A percentile compares a stretch with the other conserved stretches of the same genome.
These are phyloP conservation scores for Gobio occitaniae DNA, from an alignment of 2,797 vertebrate genomes.

Conservation along the genomic window DNA sequence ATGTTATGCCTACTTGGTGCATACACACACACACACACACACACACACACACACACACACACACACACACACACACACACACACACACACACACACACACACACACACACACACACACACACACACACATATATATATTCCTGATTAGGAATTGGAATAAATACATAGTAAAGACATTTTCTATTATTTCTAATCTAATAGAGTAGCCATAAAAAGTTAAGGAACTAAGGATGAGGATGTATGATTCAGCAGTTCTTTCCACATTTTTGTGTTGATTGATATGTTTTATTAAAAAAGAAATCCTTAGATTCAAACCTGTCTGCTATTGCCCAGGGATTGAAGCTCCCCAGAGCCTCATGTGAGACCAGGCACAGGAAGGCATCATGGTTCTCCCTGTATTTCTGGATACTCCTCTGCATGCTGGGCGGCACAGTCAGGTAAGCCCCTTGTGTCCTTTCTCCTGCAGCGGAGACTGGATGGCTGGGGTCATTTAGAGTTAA, in stretches of 20 bases:
- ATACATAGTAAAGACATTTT: too few species aligned
- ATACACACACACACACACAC: too few species aligned
- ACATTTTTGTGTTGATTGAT: neutral
- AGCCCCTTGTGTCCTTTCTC: constrained; percentile 47
- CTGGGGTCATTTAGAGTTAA: constrained; percentile 49
- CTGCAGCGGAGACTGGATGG: constrained; percentile 48
- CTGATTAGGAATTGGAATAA: too few species aligned
- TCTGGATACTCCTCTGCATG: constrained; percentile 79
- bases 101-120: too few species aligned
- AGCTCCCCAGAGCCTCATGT: constrained; percentile 82
- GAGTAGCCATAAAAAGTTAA: too few species aligned
- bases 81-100: too few species aligned
- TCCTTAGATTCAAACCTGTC: constrained; percentile 80
- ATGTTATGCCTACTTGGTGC: too few species aligned
- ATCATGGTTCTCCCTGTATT: constrained; percentile 80
- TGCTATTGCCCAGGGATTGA: constrained; percentile 87
- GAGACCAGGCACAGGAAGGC: constrained; percentile 81
- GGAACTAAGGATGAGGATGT: too few species aligned
- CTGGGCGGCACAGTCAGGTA: constrained; percentile 77
- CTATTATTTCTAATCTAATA: too few species aligned
- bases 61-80: too few species aligned
- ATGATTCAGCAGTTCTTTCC: neutral
- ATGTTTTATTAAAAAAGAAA: constrained; percentile 4
- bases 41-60: too few species aligned
- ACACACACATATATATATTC: too few species aligned